Conservation (phyloP, 2,113 vertebrate species). For the Bubo bubo region DNA sequence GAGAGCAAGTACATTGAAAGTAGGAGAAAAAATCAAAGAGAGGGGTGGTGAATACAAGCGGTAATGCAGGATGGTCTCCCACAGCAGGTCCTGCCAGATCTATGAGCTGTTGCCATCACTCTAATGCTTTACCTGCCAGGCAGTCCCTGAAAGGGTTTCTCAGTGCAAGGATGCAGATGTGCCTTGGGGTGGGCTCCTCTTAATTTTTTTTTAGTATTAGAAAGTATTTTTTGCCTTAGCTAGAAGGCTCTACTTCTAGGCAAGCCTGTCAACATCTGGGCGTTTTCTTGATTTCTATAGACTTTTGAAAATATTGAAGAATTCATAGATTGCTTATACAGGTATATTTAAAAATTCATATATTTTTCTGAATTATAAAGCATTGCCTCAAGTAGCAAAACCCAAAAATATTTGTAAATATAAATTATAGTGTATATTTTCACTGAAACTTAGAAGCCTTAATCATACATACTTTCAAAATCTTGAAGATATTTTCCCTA, state of each 20-base stretch:
- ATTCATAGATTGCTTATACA: neutral
- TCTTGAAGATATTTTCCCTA: neutral
- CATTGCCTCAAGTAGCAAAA: neutral
- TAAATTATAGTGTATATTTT: neutral
- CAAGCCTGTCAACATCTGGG: neutral
- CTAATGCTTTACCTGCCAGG: neutral
- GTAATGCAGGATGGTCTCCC: neutral
- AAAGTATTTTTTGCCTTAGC: neutral
- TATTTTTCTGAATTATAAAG: neutral
- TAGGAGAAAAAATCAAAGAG: neutral
- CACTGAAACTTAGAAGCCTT: neutral
- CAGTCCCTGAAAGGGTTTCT: neutral
- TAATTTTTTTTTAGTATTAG: neutral
- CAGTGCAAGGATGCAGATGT: neutral
- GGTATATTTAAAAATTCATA: neutral
- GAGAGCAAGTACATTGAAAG: neutral
- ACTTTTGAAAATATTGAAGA: neutral
- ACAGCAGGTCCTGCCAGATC: neutral
- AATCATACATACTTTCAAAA: neutral
- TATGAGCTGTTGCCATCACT: neutral
- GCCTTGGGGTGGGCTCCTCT: neutral
- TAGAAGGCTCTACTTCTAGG: neutral
- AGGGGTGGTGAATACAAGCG: neutral
- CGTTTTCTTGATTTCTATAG: conserved; percentile 22
- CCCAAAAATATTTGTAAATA: neutral